Evolutionary conservation across 2,888 invertebrate genomes (phyloP).

Genomic region (Oscheius sp.): DNA sequence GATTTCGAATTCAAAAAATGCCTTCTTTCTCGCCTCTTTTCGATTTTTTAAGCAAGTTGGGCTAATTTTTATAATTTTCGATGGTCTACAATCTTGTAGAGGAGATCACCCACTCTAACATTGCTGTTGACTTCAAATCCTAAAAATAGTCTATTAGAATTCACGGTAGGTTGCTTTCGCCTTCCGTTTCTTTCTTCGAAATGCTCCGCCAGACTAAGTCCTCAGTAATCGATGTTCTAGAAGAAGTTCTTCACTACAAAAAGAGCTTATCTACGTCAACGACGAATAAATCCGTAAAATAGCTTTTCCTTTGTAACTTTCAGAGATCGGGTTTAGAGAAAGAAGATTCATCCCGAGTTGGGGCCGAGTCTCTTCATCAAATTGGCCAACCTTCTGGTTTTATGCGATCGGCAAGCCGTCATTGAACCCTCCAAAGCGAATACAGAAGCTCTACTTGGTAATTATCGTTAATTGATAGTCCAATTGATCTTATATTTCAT

Average conservation of each 20-base stretch:
- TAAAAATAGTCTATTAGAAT: no score
- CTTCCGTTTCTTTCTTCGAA: no score
- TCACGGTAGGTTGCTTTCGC: no score
- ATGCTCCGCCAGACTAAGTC: slow-evolving; percentile 16
- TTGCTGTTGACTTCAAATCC: no score
- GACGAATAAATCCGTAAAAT: background rate
- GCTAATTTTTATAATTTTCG: no score
- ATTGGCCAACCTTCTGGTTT: background rate
- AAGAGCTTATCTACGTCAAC: background rate
- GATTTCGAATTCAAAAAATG: no score
- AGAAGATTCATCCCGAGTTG: background rate
- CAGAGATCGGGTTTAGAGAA: background rate
- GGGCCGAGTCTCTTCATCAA: background rate
- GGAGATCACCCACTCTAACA: no score
- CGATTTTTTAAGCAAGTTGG: no score
- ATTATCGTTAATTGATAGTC: background rate
- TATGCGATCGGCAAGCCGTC: background rate
- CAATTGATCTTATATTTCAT: no score
- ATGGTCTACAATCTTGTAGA: no score
- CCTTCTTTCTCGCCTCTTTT: no score
- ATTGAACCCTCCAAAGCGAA: slow-evolving; percentile 11
- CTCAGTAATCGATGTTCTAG: background rate
- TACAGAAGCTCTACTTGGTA: slow-evolving; percentile 9
- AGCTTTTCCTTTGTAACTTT: background rate
- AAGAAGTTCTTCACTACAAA: background rate